Conservation (phyloP, 92 coral and sea anemone species). For the Paragorgia papillata region DNA sequence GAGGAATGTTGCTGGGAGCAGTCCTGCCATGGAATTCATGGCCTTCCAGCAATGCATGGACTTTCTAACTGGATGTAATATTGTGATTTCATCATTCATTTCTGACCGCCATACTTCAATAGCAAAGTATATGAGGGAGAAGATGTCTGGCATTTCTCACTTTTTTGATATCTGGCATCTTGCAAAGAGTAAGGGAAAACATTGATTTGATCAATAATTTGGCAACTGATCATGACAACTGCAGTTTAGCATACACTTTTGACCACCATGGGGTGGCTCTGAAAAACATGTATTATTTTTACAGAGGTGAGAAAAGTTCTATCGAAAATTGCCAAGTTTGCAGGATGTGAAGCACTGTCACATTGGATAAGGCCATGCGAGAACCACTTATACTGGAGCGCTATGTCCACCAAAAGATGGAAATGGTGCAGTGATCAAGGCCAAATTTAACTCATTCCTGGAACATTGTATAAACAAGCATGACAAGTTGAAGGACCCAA, state of each 20-base stretch:
- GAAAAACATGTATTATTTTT: too few species aligned
- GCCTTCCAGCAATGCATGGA: too few species aligned
- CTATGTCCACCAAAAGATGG: conserved; percentile 43
- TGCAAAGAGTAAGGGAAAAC: conserved; percentile 40
- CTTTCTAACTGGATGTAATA: conserved; percentile 31
- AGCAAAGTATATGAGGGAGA: conserved; percentile 59
- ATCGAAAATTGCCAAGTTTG: conserved; percentile 55
- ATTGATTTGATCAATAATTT: too few species aligned
- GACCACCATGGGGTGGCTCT: too few species aligned
- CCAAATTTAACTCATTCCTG: conserved; percentile 55
- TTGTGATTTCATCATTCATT: conserved; percentile 43
- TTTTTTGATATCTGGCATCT: conserved; percentile 62
- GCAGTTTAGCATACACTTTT: too few species aligned
- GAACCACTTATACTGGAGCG: conserved; percentile 64
- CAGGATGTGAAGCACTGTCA: conserved; percentile 49
- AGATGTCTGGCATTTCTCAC: conserved; percentile 30
- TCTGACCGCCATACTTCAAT: conserved; percentile 53
- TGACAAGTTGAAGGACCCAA: conserved; percentile 41
- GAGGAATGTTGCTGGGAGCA: conserved; percentile 59
- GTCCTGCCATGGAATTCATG: not conserved
- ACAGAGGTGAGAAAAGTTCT: conserved; percentile 63
- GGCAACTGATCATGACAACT: too few species aligned
- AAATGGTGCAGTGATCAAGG: conserved; percentile 56
- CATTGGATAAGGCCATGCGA: conserved; percentile 61
- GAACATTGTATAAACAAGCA: conserved; percentile 52